Evolutionary conservation across 2,888 invertebrate genomes (phyloP).

Genomic region (Temnothorax rugatulus): DNA sequence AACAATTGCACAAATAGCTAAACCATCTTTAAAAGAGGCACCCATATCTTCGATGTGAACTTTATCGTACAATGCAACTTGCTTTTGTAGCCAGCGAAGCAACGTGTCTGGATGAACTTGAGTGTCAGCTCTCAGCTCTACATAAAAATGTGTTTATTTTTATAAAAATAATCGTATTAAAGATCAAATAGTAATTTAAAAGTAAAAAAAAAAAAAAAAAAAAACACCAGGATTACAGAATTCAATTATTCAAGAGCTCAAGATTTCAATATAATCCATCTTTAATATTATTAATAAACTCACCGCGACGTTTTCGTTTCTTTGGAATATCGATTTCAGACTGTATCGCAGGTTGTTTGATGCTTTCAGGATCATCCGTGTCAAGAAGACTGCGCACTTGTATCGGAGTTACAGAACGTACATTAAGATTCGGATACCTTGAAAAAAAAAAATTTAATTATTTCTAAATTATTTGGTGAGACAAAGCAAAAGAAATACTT

Average conservation of each 20-base stretch:
- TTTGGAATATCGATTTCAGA: constrained; percentile 88
- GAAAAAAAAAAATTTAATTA: constrained; percentile 28
- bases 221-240: neutral
- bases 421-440: constrained; percentile 93
- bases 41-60: constrained; percentile 89
- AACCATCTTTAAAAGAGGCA: constrained; percentile 90
- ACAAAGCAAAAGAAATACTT: neutral
- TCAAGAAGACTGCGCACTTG: constrained; percentile 92
- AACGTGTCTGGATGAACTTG: constrained; percentile 92
- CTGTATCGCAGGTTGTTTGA: constrained; percentile 87
- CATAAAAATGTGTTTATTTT: constrained; percentile 45
- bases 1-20: constrained; percentile 92
- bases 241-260: neutral
- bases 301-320: constrained; percentile 90
- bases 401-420: constrained; percentile 91
- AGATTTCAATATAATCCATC: neutral
- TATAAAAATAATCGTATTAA: constrained; percentile 6
- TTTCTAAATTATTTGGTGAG: neutral
- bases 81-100: constrained; percentile 92
- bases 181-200: neutral
- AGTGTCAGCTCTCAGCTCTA: constrained; percentile 87
- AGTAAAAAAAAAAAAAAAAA: neutral
- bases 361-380: constrained; percentile 90
- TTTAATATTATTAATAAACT: constrained; percentile 9
- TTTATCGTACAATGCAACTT: constrained; percentile 89